Conservation (phyloP, 2,888 invertebrate genomes). For the Anticlea derivata region DNA sequence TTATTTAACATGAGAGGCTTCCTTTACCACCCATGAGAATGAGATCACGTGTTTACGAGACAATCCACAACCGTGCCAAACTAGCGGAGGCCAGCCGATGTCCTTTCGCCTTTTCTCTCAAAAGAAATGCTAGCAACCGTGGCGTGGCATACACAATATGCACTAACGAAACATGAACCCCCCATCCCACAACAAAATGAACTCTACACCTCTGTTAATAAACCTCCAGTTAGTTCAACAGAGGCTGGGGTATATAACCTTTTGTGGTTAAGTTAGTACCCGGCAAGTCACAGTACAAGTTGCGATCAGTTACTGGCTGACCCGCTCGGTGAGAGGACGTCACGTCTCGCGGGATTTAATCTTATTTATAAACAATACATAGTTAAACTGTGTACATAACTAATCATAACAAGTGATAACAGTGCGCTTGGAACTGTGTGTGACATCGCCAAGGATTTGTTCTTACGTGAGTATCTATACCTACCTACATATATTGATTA, state of each 20-base stretch:
- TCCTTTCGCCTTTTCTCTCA: conserved; percentile 79
- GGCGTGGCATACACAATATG: conserved; percentile 71
- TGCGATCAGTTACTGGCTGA: conserved; percentile 56
- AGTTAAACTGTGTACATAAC: conserved; percentile 43
- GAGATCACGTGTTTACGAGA: conserved; percentile 28
- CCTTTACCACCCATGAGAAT: conserved; percentile 17
- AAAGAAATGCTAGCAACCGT: conserved; percentile 75
- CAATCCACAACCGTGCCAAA: conserved; percentile 41
- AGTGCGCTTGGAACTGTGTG: conserved; percentile 47
- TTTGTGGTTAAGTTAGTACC: conserved; percentile 42
- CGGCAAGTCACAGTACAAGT: conserved; percentile 60
- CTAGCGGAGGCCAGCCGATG: conserved; percentile 50
- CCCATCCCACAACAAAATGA: conserved; percentile 30
- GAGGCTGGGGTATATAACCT: conserved; percentile 38
- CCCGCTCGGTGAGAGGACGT: conserved; percentile 47
- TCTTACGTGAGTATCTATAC: conserved; percentile 39
- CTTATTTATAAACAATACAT: conserved; percentile 21
- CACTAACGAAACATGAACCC: conserved; percentile 48
- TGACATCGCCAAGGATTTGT: conserved; percentile 47
- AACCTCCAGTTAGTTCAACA: conserved; percentile 27
- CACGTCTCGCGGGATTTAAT: conserved; percentile 14
- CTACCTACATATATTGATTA: conserved; percentile 53
- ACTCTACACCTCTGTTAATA: conserved; percentile 13
- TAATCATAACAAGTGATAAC: conserved; percentile 45
- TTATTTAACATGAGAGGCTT: neutral